phyloP scores from a whole-genome alignment of 2,888 invertebrate species.

The Apeira syringaria region DNA sequence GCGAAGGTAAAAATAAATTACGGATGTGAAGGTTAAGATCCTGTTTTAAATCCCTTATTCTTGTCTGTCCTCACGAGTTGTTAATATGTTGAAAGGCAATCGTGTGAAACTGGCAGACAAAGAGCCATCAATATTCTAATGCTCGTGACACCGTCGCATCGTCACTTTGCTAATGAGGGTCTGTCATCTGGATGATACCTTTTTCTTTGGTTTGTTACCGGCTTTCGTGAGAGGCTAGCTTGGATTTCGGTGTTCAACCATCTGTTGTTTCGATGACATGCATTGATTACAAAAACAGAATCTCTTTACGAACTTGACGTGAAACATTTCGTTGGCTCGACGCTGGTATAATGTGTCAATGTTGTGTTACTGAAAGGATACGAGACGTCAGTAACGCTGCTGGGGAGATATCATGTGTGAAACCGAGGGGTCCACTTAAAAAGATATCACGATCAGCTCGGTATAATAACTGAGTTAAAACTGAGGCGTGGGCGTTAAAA shows the following conservation, averaged over 20 bases:
- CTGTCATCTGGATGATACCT: conserved; percentile 71
- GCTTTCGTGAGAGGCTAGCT: conserved; percentile 47
- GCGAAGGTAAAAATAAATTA: conserved; percentile 20
- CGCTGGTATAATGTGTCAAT: conserved; percentile 32
- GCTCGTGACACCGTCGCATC: conserved; percentile 67
- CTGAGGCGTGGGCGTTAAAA: conserved; percentile 62
- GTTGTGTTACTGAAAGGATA: conserved; percentile 55
- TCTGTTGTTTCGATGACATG: conserved; percentile 27
- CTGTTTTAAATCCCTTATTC: conserved; percentile 26
- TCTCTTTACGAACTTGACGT: conserved; percentile 1
- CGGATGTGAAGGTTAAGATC: conserved; percentile 35
- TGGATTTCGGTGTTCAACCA: conserved; percentile 40
- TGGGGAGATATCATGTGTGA: conserved; percentile 55
- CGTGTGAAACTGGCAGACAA: conserved; percentile 63
- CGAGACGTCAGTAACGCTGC: conserved; percentile 47
- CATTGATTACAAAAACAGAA: conserved; percentile 12
- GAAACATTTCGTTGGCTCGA: conserved; percentile 1
- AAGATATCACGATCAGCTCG: conserved; percentile 51
- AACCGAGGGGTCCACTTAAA: conserved; percentile 62
- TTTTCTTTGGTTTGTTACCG: conserved; percentile 66
- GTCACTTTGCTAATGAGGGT: conserved; percentile 74
- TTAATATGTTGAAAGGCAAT: conserved; percentile 57
- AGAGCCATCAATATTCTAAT: conserved; percentile 54
- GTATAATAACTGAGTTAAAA: conserved; percentile 59
- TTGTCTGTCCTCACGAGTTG: conserved; percentile 38